phyloP scores from a whole-genome alignment of 1,140 invertebrate species.

The Hypsibius dujardini region DNA sequence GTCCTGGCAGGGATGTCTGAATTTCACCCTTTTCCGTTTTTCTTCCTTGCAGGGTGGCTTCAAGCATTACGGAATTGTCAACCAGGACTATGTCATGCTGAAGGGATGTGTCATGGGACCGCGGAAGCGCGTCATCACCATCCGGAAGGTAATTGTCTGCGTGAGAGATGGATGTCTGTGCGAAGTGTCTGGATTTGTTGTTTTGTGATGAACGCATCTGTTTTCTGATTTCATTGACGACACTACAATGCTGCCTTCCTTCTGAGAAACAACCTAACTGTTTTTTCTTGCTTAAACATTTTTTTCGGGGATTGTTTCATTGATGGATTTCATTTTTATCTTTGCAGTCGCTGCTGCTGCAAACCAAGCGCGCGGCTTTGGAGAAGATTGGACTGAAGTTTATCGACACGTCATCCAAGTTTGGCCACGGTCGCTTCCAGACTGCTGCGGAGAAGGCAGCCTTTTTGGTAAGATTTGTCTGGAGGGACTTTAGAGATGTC shows the following conservation, averaged over 20 bases:
- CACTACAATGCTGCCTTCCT: neutral
- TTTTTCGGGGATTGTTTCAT: neutral
- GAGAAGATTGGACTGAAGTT: constrained; percentile 99
- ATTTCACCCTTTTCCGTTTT: no score
- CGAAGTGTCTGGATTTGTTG: neutral
- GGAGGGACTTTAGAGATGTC: no score
- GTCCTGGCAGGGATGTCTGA: no score
- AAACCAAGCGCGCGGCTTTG: constrained; percentile 80
- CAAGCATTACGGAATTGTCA: constrained; percentile 97
- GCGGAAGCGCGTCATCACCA: constrained; percentile 92
- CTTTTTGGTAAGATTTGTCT: constrained; percentile 56
- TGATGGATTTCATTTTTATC: constrained; percentile 26
- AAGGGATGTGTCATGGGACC: constrained; percentile 95
- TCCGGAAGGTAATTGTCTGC: constrained; percentile 63
- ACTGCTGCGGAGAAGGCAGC: constrained; percentile 86
- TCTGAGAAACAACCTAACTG: no score
- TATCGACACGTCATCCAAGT: constrained; percentile 98
- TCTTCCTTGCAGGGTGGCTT: constrained; percentile 60
- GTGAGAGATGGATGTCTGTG: neutral
- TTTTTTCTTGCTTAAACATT: no score
- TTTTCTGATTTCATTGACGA: neutral
- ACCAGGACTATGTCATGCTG: constrained; percentile 96
- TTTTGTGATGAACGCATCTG: neutral
- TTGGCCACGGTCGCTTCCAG: constrained; percentile 99
- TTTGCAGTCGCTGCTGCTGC: constrained; percentile 69